phyloP scores from a whole-genome alignment of 2,797 vertebrate genomes.

The Luscinia luscinia region DNA sequence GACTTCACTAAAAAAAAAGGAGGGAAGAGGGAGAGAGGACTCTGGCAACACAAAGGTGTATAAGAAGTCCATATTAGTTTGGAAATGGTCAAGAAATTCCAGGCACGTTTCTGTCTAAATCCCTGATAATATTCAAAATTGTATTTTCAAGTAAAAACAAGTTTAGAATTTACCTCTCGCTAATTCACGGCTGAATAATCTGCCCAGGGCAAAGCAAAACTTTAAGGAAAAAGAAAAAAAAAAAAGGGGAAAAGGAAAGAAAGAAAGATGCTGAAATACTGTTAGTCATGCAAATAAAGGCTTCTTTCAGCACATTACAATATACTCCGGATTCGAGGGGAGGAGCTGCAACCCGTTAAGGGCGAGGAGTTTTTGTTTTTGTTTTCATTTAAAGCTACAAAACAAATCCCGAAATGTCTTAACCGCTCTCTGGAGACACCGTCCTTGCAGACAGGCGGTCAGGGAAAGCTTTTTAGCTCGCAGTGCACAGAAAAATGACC shows the following conservation, averaged over 20 bases:
- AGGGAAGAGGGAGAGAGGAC: not conserved
- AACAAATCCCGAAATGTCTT: constrained; percentile 38
- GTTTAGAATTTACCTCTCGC: constrained; percentile 73
- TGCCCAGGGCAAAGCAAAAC: constrained; percentile 70
- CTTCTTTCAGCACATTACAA: constrained; percentile 83
- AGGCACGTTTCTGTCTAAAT: constrained; percentile 68
- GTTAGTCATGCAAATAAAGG: constrained; percentile 74
- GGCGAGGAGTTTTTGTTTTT: constrained; percentile 86
- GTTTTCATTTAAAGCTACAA: constrained; percentile 81
- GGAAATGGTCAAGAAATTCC: constrained; percentile 71
- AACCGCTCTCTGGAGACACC: constrained; percentile 6
- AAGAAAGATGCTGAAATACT: constrained; percentile 57
- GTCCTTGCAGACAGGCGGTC: not conserved
- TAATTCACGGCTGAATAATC: constrained; percentile 68
- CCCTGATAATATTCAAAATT: constrained; percentile 67
- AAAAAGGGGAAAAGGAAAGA: too few relatives aligned
- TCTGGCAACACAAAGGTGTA: constrained; percentile 32
- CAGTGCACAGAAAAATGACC: not conserved
- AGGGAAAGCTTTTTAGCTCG: not conserved
- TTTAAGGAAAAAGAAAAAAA: not conserved
- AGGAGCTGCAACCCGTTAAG: constrained; percentile 85
- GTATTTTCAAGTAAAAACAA: constrained; percentile 82
- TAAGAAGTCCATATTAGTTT: constrained; percentile 71
- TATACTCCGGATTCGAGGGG: constrained; percentile 84
- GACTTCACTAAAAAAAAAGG: not conserved